A percentile compares a stretch with the other conserved stretches of the same genome.
Conservation (phyloP, 2,888 invertebrate species). For the Monoplex corrugatus region DNA sequence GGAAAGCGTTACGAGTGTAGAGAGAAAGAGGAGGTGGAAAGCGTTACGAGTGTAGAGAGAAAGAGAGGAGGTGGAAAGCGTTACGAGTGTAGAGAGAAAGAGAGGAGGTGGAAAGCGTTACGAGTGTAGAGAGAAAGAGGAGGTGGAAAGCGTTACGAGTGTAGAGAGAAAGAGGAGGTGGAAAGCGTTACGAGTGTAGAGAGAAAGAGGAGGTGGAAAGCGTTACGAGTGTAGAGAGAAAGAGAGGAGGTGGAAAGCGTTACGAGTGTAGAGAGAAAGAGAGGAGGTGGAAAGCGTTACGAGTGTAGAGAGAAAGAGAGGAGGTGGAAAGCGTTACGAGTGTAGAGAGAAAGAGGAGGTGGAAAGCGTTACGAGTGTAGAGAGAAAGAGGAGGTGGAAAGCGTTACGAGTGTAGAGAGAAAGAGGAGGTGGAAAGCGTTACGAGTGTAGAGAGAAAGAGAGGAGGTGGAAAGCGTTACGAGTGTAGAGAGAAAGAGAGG, state of each 20-base stretch:
- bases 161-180: conserved; percentile 3
- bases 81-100: background rate
- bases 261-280: background rate
- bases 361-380: background rate
- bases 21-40: background rate
- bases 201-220: background rate
- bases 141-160: background rate
- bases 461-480: background rate
- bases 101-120: conserved; percentile 7
- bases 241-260: background rate
- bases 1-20: conserved; percentile 13
- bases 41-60: background rate
- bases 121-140: conserved; percentile 21
- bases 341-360: conserved; percentile 10
- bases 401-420: too few relatives aligned
- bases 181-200: background rate
- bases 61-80: background rate
- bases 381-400: background rate
- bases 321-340: background rate
- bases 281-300: background rate
- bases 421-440: too few relatives aligned
- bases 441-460: conserved; percentile 35
- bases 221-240: background rate
- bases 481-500: too few relatives aligned
- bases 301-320: background rate